These are phyloP conservation scores for Eudemis profundana DNA, from an alignment of 2,888 invertebrate genomes.

Conservation along the genomic window DNA sequence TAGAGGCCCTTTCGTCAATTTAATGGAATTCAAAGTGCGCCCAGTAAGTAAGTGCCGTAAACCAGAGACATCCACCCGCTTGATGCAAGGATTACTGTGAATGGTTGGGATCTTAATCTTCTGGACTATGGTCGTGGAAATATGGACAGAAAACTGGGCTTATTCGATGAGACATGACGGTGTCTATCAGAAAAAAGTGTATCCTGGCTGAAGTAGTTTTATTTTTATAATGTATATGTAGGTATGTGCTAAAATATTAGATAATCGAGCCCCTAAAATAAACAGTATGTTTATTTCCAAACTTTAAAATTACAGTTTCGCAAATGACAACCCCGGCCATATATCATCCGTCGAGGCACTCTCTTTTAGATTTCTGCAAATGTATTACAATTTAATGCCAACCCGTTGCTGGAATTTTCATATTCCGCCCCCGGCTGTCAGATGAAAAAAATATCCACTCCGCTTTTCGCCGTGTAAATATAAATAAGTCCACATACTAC, in stretches of 20 bases:
- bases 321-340: not conserved
- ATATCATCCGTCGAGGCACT: not conserved
- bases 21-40: no score
- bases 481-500: conserved; percentile 29
- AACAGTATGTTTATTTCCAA: not conserved
- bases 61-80: no score
- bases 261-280: not conserved
- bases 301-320: not conserved
- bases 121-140: no score
- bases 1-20: no score
- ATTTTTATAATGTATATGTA: no score
- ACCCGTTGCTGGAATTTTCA: conserved; percentile 23
- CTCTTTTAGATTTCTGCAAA: conserved; percentile 18
- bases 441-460: conserved; percentile 28
- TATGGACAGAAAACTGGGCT: no score
- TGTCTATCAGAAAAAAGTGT: no score
- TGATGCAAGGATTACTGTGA: no score
- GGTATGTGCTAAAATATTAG: not conserved
- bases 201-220: no score
- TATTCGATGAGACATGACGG: no score
- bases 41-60: no score
- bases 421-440: conserved; percentile 31
- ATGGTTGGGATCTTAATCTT: no score
- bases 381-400: conserved; percentile 20
- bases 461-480: conserved; percentile 20